Conservation (phyloP, 2,888 invertebrate species). For the Andrena praecox region DNA sequence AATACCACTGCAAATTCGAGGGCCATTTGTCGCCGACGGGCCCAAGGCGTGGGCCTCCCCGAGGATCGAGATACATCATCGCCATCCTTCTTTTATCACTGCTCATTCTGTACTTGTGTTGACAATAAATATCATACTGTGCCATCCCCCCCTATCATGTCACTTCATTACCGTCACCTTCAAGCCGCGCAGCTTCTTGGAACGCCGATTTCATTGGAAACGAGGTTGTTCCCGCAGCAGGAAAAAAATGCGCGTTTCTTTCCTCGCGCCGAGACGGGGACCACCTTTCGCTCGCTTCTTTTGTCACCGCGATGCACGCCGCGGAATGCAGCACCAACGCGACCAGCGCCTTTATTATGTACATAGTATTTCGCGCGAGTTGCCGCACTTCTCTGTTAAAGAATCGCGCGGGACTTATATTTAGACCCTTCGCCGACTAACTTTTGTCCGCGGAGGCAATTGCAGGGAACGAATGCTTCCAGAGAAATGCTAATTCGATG, state of each 20-base stretch:
- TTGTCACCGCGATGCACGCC: too few species aligned
- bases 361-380: neutral
- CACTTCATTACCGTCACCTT: slow-evolving; percentile 63
- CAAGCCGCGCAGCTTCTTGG: slow-evolving; percentile 8
- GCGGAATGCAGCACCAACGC: too few species aligned
- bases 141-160: slow-evolving; percentile 49
- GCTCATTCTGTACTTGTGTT: slow-evolving; percentile 64
- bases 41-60: neutral
- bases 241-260: neutral
- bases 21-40: neutral
- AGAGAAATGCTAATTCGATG: too few species aligned
- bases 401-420: neutral
- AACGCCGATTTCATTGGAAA: slow-evolving; percentile 14
- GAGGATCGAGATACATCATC: neutral
- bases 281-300: too few species aligned
- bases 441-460: neutral
- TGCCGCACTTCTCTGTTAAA: neutral
- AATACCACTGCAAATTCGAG: neutral
- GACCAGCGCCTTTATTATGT: too few species aligned
- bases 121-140: slow-evolving; percentile 70
- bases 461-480: neutral
- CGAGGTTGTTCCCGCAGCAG: neutral
- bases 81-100: slow-evolving; percentile 17
- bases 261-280: too few species aligned
- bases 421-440: neutral